Conservation (phyloP, 2,113 vertebrate genomes). For the Neomonachus schauinslandi region DNA sequence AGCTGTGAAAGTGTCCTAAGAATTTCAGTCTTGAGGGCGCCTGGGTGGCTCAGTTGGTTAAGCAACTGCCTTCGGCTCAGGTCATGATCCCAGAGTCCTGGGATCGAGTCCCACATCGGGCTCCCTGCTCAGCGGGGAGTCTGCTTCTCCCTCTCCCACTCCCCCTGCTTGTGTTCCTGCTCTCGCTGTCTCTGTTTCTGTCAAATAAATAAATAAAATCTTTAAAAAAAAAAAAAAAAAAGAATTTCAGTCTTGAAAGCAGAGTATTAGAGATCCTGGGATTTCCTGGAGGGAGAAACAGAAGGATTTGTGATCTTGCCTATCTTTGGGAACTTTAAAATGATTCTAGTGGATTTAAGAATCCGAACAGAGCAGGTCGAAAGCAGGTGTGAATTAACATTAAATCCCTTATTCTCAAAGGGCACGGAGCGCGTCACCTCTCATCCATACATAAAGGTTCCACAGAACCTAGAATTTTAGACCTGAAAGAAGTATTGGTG, state of each 20-base stretch:
- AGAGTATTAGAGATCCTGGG: not conserved
- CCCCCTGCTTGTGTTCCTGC: too few relatives aligned
- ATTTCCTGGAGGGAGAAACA: not conserved
- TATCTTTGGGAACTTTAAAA: not conserved
- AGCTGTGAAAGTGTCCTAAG: not conserved
- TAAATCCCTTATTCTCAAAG: not conserved
- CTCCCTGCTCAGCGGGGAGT: too few relatives aligned
- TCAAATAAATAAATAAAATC: too few relatives aligned
- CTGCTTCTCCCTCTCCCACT: too few relatives aligned
- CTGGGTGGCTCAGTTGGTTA: too few relatives aligned
- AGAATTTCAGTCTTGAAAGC: not conserved
- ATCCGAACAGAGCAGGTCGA: not conserved
- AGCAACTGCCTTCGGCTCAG: too few relatives aligned
- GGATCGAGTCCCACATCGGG: too few relatives aligned
- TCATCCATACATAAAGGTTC: not conserved
- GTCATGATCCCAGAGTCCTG: too few relatives aligned
- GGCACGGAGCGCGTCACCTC: rapidly evolving
- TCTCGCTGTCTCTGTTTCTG: too few relatives aligned
- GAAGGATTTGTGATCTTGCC: not conserved
- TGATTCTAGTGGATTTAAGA: not conserved
- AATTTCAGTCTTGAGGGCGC: not conserved
- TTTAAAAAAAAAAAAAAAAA: too few relatives aligned
- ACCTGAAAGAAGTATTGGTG: not conserved
- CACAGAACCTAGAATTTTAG: not conserved
- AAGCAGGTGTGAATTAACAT: not conserved